phyloP scores from a whole-genome alignment of 2,113 vertebrate species.

The Coregonus clupeaformis region DNA sequence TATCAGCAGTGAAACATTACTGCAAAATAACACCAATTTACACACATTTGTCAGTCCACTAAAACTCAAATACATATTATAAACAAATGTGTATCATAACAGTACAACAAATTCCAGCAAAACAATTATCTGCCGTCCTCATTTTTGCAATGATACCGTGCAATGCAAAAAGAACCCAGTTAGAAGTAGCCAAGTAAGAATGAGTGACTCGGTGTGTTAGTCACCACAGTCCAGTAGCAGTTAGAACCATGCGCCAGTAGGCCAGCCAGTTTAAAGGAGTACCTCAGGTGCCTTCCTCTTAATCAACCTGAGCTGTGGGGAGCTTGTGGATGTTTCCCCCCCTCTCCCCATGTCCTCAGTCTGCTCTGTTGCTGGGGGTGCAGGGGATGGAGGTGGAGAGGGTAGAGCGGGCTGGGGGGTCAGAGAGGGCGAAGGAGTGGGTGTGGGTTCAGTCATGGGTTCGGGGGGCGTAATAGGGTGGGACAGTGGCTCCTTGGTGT shows the following conservation, averaged over 20 bases:
- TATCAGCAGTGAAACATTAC: not conserved
- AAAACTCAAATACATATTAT: not conserved
- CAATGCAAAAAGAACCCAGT: slow-evolving; percentile 24
- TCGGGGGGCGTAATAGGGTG: slow-evolving; percentile 27
- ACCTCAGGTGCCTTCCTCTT: slow-evolving; percentile 81
- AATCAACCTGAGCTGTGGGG: slow-evolving; percentile 63
- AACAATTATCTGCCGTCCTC: not conserved
- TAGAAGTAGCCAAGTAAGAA: slow-evolving; percentile 9
- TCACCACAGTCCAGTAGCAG: slow-evolving; percentile 39
- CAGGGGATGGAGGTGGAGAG: slow-evolving; percentile 16
- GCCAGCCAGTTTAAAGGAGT: slow-evolving; percentile 47
- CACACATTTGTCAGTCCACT: not conserved
- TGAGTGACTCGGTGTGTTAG: slow-evolving; percentile 60
- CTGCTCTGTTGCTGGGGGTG: slow-evolving; percentile 37
- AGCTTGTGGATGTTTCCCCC: slow-evolving; percentile 34
- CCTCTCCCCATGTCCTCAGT: slow-evolving; percentile 42
- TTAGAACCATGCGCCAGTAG: slow-evolving; percentile 65
- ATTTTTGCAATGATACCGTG: not conserved
- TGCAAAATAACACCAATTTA: not conserved
- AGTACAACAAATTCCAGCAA: slow-evolving; percentile 3
- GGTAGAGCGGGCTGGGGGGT: slow-evolving; percentile 35
- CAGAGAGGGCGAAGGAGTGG: slow-evolving; percentile 38
- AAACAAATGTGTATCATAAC: not conserved
- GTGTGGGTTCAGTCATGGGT: slow-evolving; percentile 1
- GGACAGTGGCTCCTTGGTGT: slow-evolving; percentile 48